A percentile compares a stretch with the other conserved stretches of the same genome.
These are phyloP conservation scores for Dexiosoma caninum DNA, from an alignment of 2,888 invertebrate genomes.

Conservation along the genomic window DNA sequence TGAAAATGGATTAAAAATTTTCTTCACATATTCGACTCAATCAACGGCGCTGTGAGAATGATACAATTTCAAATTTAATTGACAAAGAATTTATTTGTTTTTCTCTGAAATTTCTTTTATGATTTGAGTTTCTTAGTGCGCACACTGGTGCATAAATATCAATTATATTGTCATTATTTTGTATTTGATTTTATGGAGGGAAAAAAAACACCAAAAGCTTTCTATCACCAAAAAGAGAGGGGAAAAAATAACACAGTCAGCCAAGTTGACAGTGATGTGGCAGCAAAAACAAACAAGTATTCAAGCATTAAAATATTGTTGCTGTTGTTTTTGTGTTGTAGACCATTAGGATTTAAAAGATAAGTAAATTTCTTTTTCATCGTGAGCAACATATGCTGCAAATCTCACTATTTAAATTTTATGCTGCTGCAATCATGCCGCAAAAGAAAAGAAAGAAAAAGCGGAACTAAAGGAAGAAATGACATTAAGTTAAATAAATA, in stretches of 20 bases:
- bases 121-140: no score
- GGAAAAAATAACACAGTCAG: background rate
- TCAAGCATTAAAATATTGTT: background rate
- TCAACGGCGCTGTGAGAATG: no score
- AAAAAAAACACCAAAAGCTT: background rate
- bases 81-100: no score
- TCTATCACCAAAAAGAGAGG: background rate
- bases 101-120: no score
- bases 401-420: constrained; percentile 8
- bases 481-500: constrained; percentile 55
- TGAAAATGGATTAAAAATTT: no score
- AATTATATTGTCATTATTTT: background rate
- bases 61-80: no score
- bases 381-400: constrained; percentile 29
- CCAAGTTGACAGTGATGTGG: constrained; percentile 14
- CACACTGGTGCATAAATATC: no score
- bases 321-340: background rate
- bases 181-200: background rate
- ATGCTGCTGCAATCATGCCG: background rate
- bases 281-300: background rate
- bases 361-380: background rate
- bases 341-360: constrained; percentile 1
- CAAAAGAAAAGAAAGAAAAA: no score
- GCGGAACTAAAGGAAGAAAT: constrained; percentile 52
- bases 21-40: no score